Evolutionary conservation across 2,113 vertebrate genomes (phyloP), one percentile per base, ranked within the genome.

Genomic region (Eubucco bourcierii): DNA sequence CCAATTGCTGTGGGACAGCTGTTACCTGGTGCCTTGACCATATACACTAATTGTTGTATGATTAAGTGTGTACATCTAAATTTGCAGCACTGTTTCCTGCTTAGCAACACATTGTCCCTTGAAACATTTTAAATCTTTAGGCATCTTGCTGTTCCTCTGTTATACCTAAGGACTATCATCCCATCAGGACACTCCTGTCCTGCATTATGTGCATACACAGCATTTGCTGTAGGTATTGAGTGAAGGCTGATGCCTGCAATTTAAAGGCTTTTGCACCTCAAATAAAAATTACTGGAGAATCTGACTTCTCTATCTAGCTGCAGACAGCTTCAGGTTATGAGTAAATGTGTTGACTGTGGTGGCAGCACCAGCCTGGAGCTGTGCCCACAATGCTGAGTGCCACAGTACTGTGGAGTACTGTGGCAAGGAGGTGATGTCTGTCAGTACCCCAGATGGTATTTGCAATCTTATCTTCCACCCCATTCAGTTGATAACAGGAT

Each of bases 401-500:
- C 27, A 18, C 3, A 1, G 61, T 41, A 55, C 37, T 81, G 56
- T 27, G 71, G 27, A 75, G 39, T 25, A 15, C 53, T 83, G 60
- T 25, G 39, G 41, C 39, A 66, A 86, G 58, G 27, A 84, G 1
- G 27, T 37, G 28, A 24, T 71, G 46, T 24, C 70, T 74, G 70
- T 39, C 74, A 9, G 29, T 71, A 46, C 84, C 78, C 66, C 37
- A 46, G 61, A 34, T 11, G 12, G 16, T 13, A 41, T 64, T 75
- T 84, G 60, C 58, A 86, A n/a, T 92, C 46, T n/a, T 10, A 80
- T 84, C 44, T 68, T 71, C 60, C 60, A 78, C 37, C 63, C n/a
- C 20, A 12, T 19, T 56, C 37, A 21, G 0, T 4, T 77, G 55
- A 5, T 52, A 59, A 3, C 0, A 2, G 15, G 50, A 46, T 80